Conservation (phyloP, 1,140 invertebrate genomes). For the Aphelenchoides fujianensis region DNA sequence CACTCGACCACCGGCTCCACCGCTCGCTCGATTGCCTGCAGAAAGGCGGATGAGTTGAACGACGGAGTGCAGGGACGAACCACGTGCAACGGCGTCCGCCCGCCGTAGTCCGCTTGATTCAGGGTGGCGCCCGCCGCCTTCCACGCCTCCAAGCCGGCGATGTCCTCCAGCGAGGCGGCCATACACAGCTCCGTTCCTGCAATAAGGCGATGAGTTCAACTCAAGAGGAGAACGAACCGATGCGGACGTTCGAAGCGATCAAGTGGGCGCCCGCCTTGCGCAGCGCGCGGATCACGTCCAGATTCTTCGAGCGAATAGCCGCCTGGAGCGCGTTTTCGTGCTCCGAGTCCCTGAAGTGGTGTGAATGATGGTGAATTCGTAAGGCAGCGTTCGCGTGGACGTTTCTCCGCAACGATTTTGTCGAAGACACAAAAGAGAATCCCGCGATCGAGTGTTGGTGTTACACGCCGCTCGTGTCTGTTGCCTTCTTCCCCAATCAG, state of each 20-base stretch:
- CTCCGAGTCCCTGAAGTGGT: constrained; percentile 49
- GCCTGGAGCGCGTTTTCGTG: constrained; percentile 55
- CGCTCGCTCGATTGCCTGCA: constrained; percentile 30
- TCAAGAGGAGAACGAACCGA: constrained; percentile 49
- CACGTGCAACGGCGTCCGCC: constrained; percentile 59
- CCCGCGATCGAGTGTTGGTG: too few species aligned
- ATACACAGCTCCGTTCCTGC: constrained; percentile 60
- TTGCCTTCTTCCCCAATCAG: too few species aligned
- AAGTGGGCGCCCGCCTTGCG: constrained; percentile 53
- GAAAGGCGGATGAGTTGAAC: neutral
- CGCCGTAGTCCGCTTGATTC: constrained; percentile 56
- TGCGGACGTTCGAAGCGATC: constrained; percentile 29
- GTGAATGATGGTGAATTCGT: too few species aligned
- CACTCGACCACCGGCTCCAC: constrained; percentile 34
- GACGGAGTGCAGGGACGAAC: constrained; percentile 36
- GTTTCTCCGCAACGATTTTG: too few species aligned
- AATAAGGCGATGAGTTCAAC: too few species aligned
- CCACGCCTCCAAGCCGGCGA: constrained; percentile 54
- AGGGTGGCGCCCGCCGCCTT: constrained; percentile 52
- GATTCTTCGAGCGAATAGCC: constrained; percentile 53
- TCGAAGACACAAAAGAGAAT: too few species aligned
- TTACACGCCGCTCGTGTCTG: too few species aligned
- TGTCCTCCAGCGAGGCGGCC: constrained; percentile 48
- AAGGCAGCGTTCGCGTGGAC: too few species aligned
- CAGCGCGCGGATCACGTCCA: constrained; percentile 48